Conservation (phyloP, 2,797 vertebrate genomes). For the Enteromius thamalakanensis region DNA sequence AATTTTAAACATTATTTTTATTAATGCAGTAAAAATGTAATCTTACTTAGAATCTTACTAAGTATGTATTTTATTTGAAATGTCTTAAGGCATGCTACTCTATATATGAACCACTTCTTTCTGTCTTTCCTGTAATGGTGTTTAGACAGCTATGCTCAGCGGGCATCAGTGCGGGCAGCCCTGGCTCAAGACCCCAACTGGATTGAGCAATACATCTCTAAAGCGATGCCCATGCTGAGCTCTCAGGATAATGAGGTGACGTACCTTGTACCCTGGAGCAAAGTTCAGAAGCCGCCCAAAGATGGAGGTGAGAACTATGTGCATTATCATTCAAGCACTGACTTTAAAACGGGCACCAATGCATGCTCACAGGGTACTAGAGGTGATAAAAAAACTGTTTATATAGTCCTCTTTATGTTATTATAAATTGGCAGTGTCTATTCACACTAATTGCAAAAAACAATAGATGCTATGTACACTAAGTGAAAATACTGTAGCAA, state of each 20-base stretch:
- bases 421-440: neutral
- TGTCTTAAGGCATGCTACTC: neutral
- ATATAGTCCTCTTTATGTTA: neutral
- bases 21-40: neutral
- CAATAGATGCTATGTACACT: too few relatives aligned
- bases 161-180: constrained; percentile 80
- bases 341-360: neutral
- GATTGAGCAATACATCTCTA: constrained; percentile 83
- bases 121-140: constrained; percentile 16
- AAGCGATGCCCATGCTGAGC: constrained; percentile 79
- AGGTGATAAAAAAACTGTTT: too few relatives aligned
- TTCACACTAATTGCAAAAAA: too few relatives aligned
- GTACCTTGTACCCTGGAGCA: constrained; percentile 90
- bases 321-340: neutral
- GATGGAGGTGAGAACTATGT: constrained; percentile 77
- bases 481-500: too few relatives aligned
- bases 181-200: constrained; percentile 84
- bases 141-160: constrained; percentile 87
- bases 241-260: constrained; percentile 86
- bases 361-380: neutral
- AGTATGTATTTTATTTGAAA: neutral
- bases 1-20: neutral
- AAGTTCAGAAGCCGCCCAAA: constrained; percentile 78
- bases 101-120: neutral
- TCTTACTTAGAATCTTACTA: neutral